Base-by-base conservation (phyloP, 2,797 vertebrate genomes). In the Mastacembelus armatus region DNA sequence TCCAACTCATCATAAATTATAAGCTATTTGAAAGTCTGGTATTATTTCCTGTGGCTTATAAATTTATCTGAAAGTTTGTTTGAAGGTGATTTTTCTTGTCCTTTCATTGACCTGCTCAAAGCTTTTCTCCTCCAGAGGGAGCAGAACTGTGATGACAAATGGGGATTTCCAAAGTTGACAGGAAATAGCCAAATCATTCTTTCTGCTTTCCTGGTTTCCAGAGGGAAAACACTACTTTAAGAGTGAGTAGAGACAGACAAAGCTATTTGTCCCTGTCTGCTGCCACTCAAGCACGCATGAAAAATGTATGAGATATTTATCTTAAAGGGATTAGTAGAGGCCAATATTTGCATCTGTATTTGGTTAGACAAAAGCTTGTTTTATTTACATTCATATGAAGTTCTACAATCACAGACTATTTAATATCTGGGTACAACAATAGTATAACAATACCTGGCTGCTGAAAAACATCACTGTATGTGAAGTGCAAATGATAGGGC, bases 181-280 rank as follows among this genome's bases (percentile, higher is more conserved):
- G 83, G 82, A 88, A 83, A 69, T 45, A 81, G 80, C 52, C 36
- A n/a, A 86, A 78, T 78, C 72, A 84, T 85, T 68, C 63, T 77
- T 56, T 70, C 21, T 30, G 61, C 52, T 69, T 55, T 74, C 61
- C 21, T 30, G 61, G 52, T 69, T 55, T 74, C 61, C 61, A 43
- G 18, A 48, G 66, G 50, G 45, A 68, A 77, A 77, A 76, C 56
- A 56, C 44, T 24, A 69, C 58, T 70, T 83, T 21, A 59, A 6
- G 30, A 76, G 45, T n/a, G 59, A 79, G 52, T 16, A 56, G 22
- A 72, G 33, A 44, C 52, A 69, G 64, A 78, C 67, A 82, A 77
- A 74, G 75, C 74, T 40, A 64, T 59, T 47, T 56, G 59, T 63
- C 22, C 26, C 57, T 1, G 7, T 73, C 77, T 52, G 54, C 71